Base-by-base conservation (phyloP, 2,888 invertebrate genomes). In the Drosophila emarginata region DNA sequence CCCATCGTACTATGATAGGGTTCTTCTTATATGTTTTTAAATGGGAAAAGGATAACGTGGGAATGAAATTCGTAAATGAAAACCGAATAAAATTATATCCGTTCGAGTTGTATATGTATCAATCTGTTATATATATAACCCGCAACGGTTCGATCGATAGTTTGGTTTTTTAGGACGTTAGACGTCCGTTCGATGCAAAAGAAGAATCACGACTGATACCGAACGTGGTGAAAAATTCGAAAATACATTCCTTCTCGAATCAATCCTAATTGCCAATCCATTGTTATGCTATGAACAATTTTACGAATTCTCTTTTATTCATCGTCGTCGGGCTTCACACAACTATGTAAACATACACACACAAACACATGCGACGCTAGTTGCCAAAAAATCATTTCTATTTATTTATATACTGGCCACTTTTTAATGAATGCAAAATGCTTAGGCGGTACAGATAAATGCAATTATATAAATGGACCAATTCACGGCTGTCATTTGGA, bases 141-240 rank as follows among this genome's bases (percentile, higher is more conserved):
- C 85, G 80, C 66, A 79, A 82, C 86, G 81, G 80, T 86, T 88
- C 90, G 89, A 82, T 86, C 78, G 77, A 83, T 69, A 79, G 57
- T 77, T 70, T 45, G 18, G 18, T 45, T 45, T 74, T 84, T 77
- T 64, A 67, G 84, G 79, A 81, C 87, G 89, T 84, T 76, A 89
- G 79, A 87, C 90, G 91, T 90, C 91, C 90, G 91, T 88, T 90
- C 91, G 90, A 87, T 89, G 84, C 88, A 89, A 91, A 90, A 89
- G 91, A 90, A 89, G 80, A 91, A 88, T 89, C 90, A 89, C 90
- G 90, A 92, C 92, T 92, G 90, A 72, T 65, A 60, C 85, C 76
- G 83, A 84, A 85, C 78, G 76, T 74, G 70, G 71, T 77, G 72
- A 79, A 77, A 76, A 72, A 66, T 78, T 78, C 75, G 77, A 85